Evolutionary conservation across 2,113 vertebrate species (phyloP).

Genomic region (Aptenodytes forsteri): DNA sequence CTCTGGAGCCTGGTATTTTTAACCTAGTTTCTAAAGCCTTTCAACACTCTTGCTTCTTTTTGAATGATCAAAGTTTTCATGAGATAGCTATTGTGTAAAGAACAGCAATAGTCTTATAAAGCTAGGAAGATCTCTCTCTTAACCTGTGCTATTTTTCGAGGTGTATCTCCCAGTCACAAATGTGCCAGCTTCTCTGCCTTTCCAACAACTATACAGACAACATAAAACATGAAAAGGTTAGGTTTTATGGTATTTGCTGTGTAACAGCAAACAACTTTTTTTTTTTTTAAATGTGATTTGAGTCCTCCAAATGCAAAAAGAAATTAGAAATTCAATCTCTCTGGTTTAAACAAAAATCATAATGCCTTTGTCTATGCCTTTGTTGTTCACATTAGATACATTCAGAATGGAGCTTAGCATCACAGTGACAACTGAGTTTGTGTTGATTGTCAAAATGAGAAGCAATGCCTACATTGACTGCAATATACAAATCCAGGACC

Average conservation of each 20-base stretch:
- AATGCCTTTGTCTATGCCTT: neutral
- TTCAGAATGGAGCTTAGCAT: neutral
- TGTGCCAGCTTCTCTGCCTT: neutral
- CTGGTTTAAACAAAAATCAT: neutral
- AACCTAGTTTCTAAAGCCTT: neutral
- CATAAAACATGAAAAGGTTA: neutral
- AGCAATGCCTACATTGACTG: neutral
- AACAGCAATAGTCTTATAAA: neutral
- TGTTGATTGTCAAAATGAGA: neutral
- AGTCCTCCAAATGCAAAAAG: neutral
- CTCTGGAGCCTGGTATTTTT: neutral
- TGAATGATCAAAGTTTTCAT: neutral
- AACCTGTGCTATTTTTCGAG: neutral
- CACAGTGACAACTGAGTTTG: neutral
- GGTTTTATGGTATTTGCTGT: neutral
- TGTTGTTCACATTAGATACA: neutral
- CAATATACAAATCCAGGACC: neutral
- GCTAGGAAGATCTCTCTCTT: neutral
- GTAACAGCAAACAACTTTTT: neutral
- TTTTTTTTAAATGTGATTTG: neutral
- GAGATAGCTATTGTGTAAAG: neutral
- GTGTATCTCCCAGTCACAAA: neutral
- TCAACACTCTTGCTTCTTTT: neutral
- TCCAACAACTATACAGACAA: neutral
- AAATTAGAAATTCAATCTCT: neutral